Evolutionary conservation across 2,888 invertebrate species (phyloP).

Genomic region (Erynnis tages): DNA sequence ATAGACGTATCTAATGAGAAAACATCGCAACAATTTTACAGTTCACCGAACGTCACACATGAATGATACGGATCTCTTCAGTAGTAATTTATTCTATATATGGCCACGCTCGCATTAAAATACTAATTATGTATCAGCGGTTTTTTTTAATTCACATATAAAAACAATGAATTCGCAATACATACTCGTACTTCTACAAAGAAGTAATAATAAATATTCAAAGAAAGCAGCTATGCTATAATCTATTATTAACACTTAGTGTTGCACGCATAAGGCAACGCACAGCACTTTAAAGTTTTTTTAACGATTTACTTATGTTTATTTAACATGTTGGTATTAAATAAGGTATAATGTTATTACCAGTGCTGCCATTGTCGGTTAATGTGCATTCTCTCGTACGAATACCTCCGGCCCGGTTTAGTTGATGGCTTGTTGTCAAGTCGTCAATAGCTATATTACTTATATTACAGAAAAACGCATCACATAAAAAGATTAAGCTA

Average conservation of each 20-base stretch:
- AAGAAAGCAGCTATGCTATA: slow-evolving; percentile 13
- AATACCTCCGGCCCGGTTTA: background rate
- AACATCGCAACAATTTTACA: slow-evolving; percentile 19
- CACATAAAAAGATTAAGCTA: background rate
- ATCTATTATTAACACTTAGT: slow-evolving; percentile 21
- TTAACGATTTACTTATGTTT: background rate
- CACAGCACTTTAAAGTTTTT: background rate
- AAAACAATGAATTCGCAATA: slow-evolving; percentile 17
- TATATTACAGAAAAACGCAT: background rate
- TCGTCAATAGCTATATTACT: slow-evolving; percentile 5
- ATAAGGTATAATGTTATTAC: slow-evolving; percentile 14
- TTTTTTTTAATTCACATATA: slow-evolving; percentile 12
- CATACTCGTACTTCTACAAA: slow-evolving; percentile 11
- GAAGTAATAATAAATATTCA: slow-evolving; percentile 19
- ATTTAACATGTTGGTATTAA: slow-evolving; percentile 6
- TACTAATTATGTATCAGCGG: slow-evolving; percentile 5
- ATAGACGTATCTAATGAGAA: background rate
- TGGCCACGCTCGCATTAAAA: slow-evolving; percentile 18
- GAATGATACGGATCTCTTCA: slow-evolving; percentile 10
- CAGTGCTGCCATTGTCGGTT: slow-evolving; percentile 1
- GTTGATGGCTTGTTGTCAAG: background rate
- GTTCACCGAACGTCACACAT: slow-evolving; percentile 18
- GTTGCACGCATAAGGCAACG: slow-evolving; percentile 9
- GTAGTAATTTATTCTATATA: slow-evolving; percentile 23
- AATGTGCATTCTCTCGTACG: background rate